Base-by-base conservation (phyloP, 2,888 invertebrate species). In the Amorpha juglandis region DNA sequence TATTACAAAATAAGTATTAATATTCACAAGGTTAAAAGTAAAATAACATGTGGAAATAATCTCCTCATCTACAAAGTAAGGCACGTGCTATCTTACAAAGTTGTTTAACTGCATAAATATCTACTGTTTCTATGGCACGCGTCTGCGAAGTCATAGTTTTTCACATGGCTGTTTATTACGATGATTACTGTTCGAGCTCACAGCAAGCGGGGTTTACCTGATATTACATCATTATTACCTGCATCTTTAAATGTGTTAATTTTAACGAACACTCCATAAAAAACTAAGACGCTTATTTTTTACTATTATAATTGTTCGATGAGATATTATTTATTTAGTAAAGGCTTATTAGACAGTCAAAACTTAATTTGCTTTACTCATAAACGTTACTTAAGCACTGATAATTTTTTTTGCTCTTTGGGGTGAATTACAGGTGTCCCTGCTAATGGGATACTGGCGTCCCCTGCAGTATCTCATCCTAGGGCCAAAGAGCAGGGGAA, bases 131-230 rank as follows among this genome's bases (percentile, higher is more conserved):
- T 8, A n/a, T n/a, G 63, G 63, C 63, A 63, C 63, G 63, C 63
- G 63, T n/a, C 48, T 63, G 48, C 16, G 11, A 48, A 63, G 33
- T 48, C 48, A 27, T 33, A 27, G 35, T 63, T 63, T 48, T 33
- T 48, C 14, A 38, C 6, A 45, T 27, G 27, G 27, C 27, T 3
- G 9, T 11, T 14, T 8, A 14, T 45, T 11, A 45, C 11, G 45
- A 45, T 14, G 14, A 45, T 45, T 14, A 45, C 45, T 45, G 14
- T 14, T 45, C 6, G 45, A 45, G 42, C 11, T 11, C 9, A 3
- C 9, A 45, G 45, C 14, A 45, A 45, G 12, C 14, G 45, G 45
- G 45, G 45, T 14, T 45, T 45, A 45, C 45, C 45, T 45, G 45
- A 9, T 11, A 45, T 45, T 45, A 45, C 9, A 45, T 14, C 12